These are phyloP conservation scores for Sciurus vulgaris DNA, from an alignment of 2,797 vertebrate species.

Conservation along the genomic window DNA sequence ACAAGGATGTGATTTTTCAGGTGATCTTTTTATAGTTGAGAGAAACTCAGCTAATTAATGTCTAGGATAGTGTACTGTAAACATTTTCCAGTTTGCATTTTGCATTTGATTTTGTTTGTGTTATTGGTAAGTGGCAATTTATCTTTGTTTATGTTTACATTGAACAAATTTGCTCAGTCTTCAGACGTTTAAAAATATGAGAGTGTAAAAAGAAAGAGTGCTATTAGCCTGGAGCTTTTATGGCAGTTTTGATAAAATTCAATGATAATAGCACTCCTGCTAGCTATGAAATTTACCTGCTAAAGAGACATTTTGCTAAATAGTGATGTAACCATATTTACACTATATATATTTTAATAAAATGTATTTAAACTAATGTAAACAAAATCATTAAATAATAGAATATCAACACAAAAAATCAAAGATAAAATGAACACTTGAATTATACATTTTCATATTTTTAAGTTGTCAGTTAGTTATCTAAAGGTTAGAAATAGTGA, in stretches of 20 bases:
- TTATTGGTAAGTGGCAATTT: not conserved
- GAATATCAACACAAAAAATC: not conserved
- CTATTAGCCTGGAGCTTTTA: not conserved
- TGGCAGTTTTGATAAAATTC: not conserved
- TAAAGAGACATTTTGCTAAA: not conserved
- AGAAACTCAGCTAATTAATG: not conserved
- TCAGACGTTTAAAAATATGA: not conserved
- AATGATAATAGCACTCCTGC: not conserved
- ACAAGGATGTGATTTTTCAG: not conserved
- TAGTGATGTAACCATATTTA: not conserved
- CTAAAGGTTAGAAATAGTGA: not conserved
- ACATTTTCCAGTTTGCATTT: not conserved
- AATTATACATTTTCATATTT: not conserved
- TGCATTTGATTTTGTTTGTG: not conserved
- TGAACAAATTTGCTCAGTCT: not conserved
- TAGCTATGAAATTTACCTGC: not conserved
- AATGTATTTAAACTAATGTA: not conserved
- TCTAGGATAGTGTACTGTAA: not conserved
- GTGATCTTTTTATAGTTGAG: not conserved
- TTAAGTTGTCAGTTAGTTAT: not conserved
- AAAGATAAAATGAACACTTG: not conserved
- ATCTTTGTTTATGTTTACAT: not conserved
- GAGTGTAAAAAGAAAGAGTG: not conserved
- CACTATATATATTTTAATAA: not conserved
- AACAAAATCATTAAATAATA: not conserved